These are phyloP conservation scores for Rhabditoides inermis DNA, from an alignment of 2,888 invertebrate genomes.

Conservation along the genomic window DNA sequence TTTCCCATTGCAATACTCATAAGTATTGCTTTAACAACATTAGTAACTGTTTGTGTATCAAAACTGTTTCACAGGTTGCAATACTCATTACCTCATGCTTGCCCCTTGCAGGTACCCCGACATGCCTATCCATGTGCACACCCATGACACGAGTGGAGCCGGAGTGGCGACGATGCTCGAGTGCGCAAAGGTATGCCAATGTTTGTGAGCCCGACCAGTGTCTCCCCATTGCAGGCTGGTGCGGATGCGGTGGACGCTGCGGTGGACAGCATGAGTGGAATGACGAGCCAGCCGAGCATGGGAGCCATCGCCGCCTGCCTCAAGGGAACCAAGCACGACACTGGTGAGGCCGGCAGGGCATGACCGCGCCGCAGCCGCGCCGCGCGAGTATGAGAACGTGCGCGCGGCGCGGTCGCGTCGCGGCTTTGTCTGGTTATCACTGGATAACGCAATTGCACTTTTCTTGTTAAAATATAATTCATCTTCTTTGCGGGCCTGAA, in stretches of 20 bases:
- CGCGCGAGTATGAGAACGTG: no score
- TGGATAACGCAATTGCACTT: neutral
- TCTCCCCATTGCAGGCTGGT: constrained; percentile 52
- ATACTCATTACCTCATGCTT: no score
- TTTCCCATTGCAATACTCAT: no score
- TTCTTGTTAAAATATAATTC: neutral
- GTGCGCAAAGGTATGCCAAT: constrained; percentile 50
- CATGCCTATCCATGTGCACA: constrained; percentile 93
- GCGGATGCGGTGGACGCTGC: constrained; percentile 64
- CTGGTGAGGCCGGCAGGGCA: no score
- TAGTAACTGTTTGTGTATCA: no score
- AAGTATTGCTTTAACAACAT: no score
- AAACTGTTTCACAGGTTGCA: no score
- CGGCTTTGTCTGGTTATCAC: no score
- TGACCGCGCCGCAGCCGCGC: no score
- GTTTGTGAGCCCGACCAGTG: neutral
- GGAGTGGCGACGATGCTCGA: constrained; percentile 63
- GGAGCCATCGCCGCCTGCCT: constrained; percentile 92
- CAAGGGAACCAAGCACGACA: constrained; percentile 65
- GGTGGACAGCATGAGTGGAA: constrained; percentile 95
- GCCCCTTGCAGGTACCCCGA: constrained; percentile 86
- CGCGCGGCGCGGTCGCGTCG: no score
- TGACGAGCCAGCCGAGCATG: constrained; percentile 98
- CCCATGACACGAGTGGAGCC: constrained; percentile 94
- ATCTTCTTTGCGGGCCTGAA: constrained; percentile 61